Conservation (phyloP, 2,888 invertebrate species). For the Scaptomyza parva region DNA sequence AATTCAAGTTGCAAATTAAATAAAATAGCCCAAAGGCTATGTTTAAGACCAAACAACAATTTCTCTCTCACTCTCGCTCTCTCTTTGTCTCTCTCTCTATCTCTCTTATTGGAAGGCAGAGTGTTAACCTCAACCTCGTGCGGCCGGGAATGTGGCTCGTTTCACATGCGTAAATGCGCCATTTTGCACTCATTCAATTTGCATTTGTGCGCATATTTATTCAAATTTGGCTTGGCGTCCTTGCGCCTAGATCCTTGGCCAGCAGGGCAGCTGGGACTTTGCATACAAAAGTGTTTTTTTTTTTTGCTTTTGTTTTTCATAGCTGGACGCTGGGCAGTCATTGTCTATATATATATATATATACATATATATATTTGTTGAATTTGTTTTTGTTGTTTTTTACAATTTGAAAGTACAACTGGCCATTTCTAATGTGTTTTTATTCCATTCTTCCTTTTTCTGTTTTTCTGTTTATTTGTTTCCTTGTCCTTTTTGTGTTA, state of each 20-base stretch:
- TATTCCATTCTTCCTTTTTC: conserved; percentile 5
- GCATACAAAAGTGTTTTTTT: no score
- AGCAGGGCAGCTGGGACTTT: conserved; percentile 63
- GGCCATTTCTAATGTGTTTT: conserved; percentile 76
- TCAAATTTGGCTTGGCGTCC: conserved; percentile 76
- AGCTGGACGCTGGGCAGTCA: conserved; percentile 53
- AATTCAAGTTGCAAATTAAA: conserved; percentile 70
- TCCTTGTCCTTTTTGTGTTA: conserved; percentile 26
- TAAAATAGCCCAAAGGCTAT: conserved; percentile 60
- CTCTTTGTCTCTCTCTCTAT: no score
- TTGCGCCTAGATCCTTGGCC: conserved; percentile 60
- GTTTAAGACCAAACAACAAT: conserved; percentile 22
- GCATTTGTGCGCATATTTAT: conserved; percentile 79
- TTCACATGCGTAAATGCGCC: conserved; percentile 74
- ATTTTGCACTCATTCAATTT: conserved; percentile 80
- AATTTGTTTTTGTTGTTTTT: conserved; percentile 1
- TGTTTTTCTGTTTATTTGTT: conserved; percentile 16
- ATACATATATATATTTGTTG: no score
- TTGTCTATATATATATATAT: conserved; percentile 44
- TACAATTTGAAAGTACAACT: conserved; percentile 21
- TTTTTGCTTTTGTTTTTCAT: no score
- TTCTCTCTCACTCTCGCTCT: conserved; percentile 6
- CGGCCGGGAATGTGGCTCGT: conserved; percentile 21
- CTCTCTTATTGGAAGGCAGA: conserved; percentile 1
- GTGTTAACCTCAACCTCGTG: conserved; percentile 9